Evolutionary conservation across 2,113 vertebrate species (phyloP).

Genomic region (Archocentrus centrarchus): DNA sequence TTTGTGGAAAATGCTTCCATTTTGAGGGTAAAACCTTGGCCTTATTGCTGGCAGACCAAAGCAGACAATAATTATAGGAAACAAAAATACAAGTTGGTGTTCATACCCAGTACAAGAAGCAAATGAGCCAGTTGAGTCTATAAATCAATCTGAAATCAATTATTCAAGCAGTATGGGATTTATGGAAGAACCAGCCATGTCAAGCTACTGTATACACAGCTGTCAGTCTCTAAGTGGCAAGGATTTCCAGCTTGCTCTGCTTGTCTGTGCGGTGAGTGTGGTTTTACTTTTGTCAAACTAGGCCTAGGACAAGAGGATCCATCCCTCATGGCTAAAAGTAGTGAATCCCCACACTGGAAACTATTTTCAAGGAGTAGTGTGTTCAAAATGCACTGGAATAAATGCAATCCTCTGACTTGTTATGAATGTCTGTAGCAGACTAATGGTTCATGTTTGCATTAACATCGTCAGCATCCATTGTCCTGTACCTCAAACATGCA

Average conservation of each 20-base stretch:
- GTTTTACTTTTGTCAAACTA: slow-evolving; percentile 53
- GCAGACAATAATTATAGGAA: slow-evolving; percentile 61
- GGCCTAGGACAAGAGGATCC: slow-evolving; percentile 14
- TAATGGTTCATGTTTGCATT: background rate
- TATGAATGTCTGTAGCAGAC: background rate
- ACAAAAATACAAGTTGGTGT: slow-evolving; percentile 42
- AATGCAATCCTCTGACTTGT: background rate
- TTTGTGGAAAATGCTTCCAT: slow-evolving; percentile 25
- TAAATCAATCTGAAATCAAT: slow-evolving; percentile 67
- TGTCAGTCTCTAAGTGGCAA: slow-evolving; percentile 45
- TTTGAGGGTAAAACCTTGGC: slow-evolving; percentile 21
- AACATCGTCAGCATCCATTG: background rate
- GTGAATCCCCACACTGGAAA: slow-evolving; percentile 50
- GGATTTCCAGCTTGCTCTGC: slow-evolving; percentile 37
- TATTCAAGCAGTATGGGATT: slow-evolving; percentile 42
- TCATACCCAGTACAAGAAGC: background rate
- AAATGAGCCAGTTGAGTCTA: slow-evolving; percentile 39
- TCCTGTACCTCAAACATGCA: background rate
- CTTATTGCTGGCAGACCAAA: slow-evolving; percentile 43
- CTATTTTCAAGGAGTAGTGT: slow-evolving; percentile 29
- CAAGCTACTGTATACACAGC: slow-evolving; percentile 34
- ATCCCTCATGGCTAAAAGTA: slow-evolving; percentile 21
- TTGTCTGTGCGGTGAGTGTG: slow-evolving; percentile 20
- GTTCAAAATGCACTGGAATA: slow-evolving; percentile 10
- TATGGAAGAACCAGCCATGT: background rate